Percentiles rank a stretch among this genome's conserved stretches.
phyloP scores from a whole-genome alignment of 2,797 vertebrate species.

The Protonibea diacanthus region DNA sequence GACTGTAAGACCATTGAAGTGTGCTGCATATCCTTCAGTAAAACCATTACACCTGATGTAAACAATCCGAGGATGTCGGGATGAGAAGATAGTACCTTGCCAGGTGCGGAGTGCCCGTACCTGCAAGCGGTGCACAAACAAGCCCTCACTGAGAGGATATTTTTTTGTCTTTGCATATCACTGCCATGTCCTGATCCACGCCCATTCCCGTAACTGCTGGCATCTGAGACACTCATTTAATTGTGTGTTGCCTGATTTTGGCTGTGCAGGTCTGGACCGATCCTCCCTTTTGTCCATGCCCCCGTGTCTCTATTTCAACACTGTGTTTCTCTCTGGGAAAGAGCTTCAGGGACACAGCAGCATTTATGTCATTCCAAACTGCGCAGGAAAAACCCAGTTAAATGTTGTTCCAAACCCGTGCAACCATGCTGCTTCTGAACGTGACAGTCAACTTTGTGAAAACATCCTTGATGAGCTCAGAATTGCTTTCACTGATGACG shows the following conservation, averaged over 20 bases:
- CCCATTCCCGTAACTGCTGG: constrained; percentile 54
- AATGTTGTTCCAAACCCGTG: constrained; percentile 12
- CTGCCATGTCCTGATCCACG: constrained; percentile 57
- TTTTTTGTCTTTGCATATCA: constrained; percentile 48
- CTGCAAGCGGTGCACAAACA: constrained; percentile 53
- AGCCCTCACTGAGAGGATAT: constrained; percentile 16
- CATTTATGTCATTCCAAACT: background rate
- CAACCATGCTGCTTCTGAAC: constrained; percentile 2
- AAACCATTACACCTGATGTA: constrained; percentile 68
- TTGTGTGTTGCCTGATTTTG: constrained; percentile 69
- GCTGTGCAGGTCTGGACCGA: constrained; percentile 69
- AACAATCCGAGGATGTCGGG: constrained; percentile 40
- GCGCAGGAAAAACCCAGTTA: constrained; percentile 3
- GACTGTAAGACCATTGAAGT: constrained; percentile 29
- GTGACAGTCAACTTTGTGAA: constrained; percentile 39
- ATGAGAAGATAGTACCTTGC: constrained; percentile 22
- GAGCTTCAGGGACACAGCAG: constrained; percentile 10
- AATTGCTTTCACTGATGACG: constrained; percentile 49
- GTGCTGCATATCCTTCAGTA: constrained; percentile 44
- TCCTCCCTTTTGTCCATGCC: constrained; percentile 46
- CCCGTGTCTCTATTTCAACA: constrained; percentile 31
- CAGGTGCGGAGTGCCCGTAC: constrained; percentile 41
- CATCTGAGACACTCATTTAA: constrained; percentile 66
- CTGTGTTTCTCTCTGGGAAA: constrained; percentile 11
- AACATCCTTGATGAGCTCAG: constrained; percentile 50